phyloP scores from a whole-genome alignment of 2,888 invertebrate genomes.

The Emmelina monodactyla region DNA sequence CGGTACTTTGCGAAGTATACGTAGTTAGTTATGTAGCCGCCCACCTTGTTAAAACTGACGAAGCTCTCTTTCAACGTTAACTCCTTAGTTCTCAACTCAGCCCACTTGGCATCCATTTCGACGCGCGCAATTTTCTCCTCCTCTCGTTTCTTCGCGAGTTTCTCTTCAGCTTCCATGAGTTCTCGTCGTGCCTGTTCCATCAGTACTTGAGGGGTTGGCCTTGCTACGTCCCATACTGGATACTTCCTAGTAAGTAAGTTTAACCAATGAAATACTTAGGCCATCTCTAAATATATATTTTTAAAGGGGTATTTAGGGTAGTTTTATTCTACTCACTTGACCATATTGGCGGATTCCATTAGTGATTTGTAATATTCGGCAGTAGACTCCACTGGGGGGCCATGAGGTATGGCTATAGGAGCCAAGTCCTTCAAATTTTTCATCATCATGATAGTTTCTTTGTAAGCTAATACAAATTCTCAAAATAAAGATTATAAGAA shows the following conservation, averaged over 20 bases:
- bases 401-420: conserved; percentile 56
- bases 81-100: conserved; percentile 60
- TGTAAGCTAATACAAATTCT: neutral
- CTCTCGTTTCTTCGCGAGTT: conserved; percentile 44
- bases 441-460: conserved; percentile 3
- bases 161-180: conserved; percentile 54
- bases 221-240: conserved; percentile 70
- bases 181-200: conserved; percentile 63
- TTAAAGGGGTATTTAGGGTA: neutral
- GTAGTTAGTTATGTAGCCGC: neutral
- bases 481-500: neutral
- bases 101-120: conserved; percentile 62
- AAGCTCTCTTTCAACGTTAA: conserved; percentile 63
- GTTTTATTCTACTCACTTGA: conserved; percentile 42
- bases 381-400: conserved; percentile 56
- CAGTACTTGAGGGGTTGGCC: conserved; percentile 60
- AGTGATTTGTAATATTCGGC: conserved; percentile 62
- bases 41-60: conserved; percentile 67
- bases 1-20: neutral
- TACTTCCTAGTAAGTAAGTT: conserved; percentile 45
- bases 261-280: neutral
- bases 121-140: conserved; percentile 43
- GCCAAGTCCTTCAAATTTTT: conserved; percentile 39
- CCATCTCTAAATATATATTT: neutral
- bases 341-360: conserved; percentile 48